These are phyloP conservation scores for Sciurus carolinensis DNA, from an alignment of 2,797 vertebrate genomes.

Conservation along the genomic window DNA sequence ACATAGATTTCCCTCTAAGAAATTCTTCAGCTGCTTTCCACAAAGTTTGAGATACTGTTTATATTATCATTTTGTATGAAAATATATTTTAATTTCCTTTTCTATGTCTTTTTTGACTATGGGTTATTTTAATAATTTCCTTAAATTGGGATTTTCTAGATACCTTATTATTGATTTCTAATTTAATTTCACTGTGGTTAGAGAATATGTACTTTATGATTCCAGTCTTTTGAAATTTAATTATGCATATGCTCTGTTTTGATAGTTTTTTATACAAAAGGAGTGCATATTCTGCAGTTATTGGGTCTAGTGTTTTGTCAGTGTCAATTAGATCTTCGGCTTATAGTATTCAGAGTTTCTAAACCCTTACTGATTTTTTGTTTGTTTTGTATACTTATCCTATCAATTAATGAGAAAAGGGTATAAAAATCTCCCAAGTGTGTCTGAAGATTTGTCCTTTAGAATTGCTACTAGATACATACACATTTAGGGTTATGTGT, in stretches of 20 bases:
- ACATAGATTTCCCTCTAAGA: background rate
- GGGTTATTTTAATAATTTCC: constrained; percentile 45
- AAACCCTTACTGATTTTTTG: background rate
- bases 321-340: background rate
- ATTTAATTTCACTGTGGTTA: constrained; percentile 11
- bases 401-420: background rate
- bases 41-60: constrained; percentile 26
- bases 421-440: background rate
- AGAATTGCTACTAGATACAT: background rate
- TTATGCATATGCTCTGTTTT: background rate
- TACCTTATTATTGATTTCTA: constrained; percentile 13
- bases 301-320: background rate
- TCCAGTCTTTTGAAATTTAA: background rate
- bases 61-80: constrained; percentile 34
- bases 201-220: constrained; percentile 7
- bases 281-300: background rate
- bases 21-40: background rate
- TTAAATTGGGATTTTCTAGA: constrained; percentile 19
- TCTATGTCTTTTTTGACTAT: background rate
- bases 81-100: constrained; percentile 32
- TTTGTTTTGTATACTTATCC: background rate
- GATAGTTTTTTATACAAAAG: background rate
- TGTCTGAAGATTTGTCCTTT: constrained; percentile 4
- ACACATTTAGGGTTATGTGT: background rate
- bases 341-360: constrained; percentile 27